Percentiles rank a stretch among this genome's conserved stretches.
Conservation (phyloP, 2,797 vertebrate species). For the Gallinago stenura region DNA sequence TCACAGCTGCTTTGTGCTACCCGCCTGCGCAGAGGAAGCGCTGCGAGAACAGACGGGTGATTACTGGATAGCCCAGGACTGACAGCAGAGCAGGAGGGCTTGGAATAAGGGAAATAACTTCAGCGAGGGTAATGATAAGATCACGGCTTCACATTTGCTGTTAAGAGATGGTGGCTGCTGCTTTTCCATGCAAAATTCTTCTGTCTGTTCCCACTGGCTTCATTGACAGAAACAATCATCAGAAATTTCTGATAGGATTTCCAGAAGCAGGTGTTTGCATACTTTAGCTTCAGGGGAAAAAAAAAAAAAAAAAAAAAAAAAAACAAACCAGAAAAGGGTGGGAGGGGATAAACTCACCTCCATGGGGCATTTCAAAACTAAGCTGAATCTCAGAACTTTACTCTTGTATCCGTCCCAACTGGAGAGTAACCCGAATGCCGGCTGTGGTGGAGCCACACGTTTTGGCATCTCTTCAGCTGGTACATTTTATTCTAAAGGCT, state of each 20-base stretch:
- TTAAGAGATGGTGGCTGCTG: background rate
- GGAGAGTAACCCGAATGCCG: background rate
- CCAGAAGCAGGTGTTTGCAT: background rate
- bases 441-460: background rate
- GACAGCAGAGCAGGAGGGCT: background rate
- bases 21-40: background rate
- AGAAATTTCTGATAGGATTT: background rate
- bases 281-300: background rate
- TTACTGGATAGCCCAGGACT: background rate
- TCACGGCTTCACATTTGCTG: background rate
- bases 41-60: accelerated
- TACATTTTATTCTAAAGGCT: background rate
- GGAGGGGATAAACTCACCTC: background rate
- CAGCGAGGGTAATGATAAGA: background rate
- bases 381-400: background rate
- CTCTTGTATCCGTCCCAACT: background rate
- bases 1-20: slow-evolving; percentile 26
- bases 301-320: background rate
- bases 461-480: background rate
- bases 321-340: background rate
- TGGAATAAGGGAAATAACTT: background rate
- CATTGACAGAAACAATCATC: background rate
- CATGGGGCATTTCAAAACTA: background rate
- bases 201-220: background rate
- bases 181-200: background rate